A percentile compares a stretch with the other conserved stretches of the same genome.
Evolutionary conservation across 2,888 invertebrate genomes (phyloP).

Genomic region (Hermodice carunculata): DNA sequence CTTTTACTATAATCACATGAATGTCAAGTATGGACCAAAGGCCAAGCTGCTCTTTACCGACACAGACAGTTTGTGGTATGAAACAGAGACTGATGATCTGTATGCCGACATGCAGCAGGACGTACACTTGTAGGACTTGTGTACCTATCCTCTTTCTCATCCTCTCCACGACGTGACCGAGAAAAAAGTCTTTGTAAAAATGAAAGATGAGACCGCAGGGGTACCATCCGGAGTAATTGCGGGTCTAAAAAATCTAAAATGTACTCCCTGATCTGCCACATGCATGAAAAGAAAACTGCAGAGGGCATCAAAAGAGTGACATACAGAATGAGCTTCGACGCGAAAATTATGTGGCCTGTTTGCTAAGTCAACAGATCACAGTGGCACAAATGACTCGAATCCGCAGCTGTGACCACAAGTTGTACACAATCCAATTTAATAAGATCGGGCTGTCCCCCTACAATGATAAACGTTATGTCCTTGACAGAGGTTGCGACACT

Average conservation of each 20-base stretch:
- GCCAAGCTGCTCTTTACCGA: slow-evolving; percentile 50
- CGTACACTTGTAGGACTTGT: background rate
- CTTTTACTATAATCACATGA: slow-evolving; percentile 60
- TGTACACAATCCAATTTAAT: background rate
- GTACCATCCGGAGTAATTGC: background rate
- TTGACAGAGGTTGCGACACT: background rate
- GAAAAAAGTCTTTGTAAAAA: background rate
- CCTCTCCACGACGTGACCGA: background rate
- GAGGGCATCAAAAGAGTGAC: background rate
- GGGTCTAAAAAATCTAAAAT: slow-evolving; percentile 4
- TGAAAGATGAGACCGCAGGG: slow-evolving; percentile 3
- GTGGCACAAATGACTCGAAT: slow-evolving; percentile 13
- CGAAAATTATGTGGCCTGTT: background rate
- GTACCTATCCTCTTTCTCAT: slow-evolving; percentile 1
- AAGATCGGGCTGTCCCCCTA: background rate
- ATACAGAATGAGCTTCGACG: background rate
- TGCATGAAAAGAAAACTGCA: background rate
- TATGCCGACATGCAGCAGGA: slow-evolving; percentile 52
- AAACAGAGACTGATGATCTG: slow-evolving; percentile 58
- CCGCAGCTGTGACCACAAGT: background rate
- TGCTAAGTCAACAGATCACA: no score
- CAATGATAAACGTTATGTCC: slow-evolving; percentile 4
- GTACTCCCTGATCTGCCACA: background rate
- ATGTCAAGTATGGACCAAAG: slow-evolving; percentile 46
- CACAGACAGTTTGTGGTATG: slow-evolving; percentile 53